Percentiles rank a stretch among this genome's conserved stretches.
Evolutionary conservation across 2,797 vertebrate genomes (phyloP).

Genomic region (Lagorchestes hirsutus): DNA sequence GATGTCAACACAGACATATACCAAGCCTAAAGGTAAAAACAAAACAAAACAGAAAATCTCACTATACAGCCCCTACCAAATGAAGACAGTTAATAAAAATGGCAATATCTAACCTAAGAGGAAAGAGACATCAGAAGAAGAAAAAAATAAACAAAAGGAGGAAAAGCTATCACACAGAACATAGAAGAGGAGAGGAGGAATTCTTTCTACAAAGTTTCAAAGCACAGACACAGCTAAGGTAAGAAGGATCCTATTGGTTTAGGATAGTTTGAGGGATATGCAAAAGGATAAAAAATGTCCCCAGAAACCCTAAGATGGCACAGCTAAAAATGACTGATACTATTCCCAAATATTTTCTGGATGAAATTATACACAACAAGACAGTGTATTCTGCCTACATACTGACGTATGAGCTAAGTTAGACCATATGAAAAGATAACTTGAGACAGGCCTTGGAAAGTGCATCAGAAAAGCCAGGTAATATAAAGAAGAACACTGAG

Average conservation of each 20-base stretch:
- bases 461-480: not conserved
- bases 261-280: conserved; percentile 5
- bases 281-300: conserved; percentile 24
- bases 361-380: not conserved
- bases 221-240: not conserved
- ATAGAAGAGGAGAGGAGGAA: conserved; percentile 8
- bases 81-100: conserved; percentile 17
- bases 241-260: conserved; percentile 12
- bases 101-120: not conserved
- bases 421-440: not conserved
- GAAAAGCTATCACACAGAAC: conserved; percentile 29
- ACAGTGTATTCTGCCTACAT: not conserved
- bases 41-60: too few relatives aligned
- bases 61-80: conserved; percentile 46
- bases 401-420: not conserved
- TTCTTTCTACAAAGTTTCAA: conserved; percentile 30
- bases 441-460: not conserved
- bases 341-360: not conserved
- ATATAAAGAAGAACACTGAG: not conserved
- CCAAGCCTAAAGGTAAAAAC: not conserved
- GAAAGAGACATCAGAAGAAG: conserved; percentile 1
- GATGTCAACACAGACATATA: not conserved
- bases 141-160: conserved; percentile 32
- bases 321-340: conserved; percentile 30
- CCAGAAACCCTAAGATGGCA: not conserved